Conservation (phyloP, 2,113 vertebrate genomes). For the Podiceps cristatus region DNA sequence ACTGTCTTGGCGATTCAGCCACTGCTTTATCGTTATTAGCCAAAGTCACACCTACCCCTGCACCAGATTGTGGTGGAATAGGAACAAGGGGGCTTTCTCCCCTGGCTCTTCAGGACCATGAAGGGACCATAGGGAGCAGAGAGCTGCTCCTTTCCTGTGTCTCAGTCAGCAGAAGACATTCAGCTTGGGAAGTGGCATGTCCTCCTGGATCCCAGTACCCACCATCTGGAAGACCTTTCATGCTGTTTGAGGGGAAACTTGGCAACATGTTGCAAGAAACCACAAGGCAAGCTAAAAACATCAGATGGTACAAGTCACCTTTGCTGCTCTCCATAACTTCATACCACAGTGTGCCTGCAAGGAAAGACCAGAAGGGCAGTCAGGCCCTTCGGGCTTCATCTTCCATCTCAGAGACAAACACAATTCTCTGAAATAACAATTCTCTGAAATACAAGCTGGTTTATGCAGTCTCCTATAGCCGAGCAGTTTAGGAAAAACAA, state of each 20-base stretch:
- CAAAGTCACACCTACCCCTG: not conserved
- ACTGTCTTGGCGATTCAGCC: not conserved
- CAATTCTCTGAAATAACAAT: not conserved
- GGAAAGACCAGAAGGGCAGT: not conserved
- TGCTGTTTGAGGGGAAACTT: not conserved
- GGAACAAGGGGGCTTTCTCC: not conserved
- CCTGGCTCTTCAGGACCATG: not conserved
- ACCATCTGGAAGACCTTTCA: not conserved
- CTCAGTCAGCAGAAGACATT: not conserved
- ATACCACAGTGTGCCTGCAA: not conserved
- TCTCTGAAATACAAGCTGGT: not conserved
- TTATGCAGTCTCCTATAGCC: not conserved
- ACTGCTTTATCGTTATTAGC: not conserved
- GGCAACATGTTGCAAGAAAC: not conserved
- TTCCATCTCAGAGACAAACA: not conserved
- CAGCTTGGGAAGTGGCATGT: not conserved
- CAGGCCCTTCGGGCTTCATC: not conserved
- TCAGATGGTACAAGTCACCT: not conserved
- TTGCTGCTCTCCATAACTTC: not conserved
- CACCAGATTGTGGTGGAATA: not conserved
- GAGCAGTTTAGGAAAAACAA: not conserved
- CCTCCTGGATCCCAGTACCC: not conserved
- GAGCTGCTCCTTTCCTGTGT: not conserved
- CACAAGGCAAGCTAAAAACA: not conserved
- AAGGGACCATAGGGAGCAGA: not conserved